These are phyloP conservation scores for Alouatta palliata DNA, from an alignment of 2,113 vertebrate species.

Conservation along the genomic window DNA sequence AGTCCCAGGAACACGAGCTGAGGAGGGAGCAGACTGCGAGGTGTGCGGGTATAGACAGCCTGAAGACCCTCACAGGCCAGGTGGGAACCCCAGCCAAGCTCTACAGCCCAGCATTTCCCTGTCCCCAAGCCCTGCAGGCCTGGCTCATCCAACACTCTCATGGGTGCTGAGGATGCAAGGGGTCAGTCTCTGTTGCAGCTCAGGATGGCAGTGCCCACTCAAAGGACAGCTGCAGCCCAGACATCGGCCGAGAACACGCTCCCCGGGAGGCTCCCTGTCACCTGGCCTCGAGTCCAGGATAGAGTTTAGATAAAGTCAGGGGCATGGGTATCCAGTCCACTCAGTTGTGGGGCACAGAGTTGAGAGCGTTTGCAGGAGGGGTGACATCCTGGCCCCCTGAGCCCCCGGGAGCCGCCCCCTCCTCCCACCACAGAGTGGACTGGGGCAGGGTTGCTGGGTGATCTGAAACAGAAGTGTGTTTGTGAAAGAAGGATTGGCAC, in stretches of 20 bases:
- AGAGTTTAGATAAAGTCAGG: not conserved
- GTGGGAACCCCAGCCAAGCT: not conserved
- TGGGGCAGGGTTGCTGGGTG: too few relatives aligned
- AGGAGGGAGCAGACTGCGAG: not conserved
- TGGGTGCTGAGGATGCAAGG: not conserved
- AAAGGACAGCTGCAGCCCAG: not conserved
- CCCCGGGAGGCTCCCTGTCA: not conserved
- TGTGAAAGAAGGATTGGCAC: fast-evolving
- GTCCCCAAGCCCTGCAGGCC: not conserved
- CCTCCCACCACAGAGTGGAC: fast-evolving
- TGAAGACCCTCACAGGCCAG: not conserved
- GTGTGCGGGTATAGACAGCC: fast-evolving
- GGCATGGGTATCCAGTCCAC: fast-evolving
- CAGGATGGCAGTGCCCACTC: not conserved
- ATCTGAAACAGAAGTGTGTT: not conserved
- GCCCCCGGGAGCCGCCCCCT: not conserved
- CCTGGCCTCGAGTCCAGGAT: not conserved
- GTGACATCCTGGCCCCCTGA: not conserved
- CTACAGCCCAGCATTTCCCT: fast-evolving
- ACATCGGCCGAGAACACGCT: fast-evolving
- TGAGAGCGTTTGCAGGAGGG: too few relatives aligned
- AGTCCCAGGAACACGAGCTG: not conserved
- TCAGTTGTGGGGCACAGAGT: fast-evolving
- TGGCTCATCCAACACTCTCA: not conserved
- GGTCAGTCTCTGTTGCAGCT: fast-evolving